Percentiles rank a stretch among this genome's conserved stretches.
Evolutionary conservation across 2,888 invertebrate genomes (phyloP).

Genomic region (Drosophila nr. medialis): DNA sequence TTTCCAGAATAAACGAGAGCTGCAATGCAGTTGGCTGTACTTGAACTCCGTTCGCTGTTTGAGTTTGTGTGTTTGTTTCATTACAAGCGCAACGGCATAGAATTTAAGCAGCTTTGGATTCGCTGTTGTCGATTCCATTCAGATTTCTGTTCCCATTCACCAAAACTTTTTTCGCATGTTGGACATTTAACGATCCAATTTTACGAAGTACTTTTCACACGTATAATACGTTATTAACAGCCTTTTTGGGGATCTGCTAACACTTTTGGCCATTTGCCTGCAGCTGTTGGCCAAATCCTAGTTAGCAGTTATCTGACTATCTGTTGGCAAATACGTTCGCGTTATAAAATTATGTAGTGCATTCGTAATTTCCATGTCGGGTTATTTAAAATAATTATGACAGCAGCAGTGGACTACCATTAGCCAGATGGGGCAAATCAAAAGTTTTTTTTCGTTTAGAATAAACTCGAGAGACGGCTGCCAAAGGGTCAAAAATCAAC

Average conservation of each 20-base stretch:
- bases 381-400: constrained; percentile 78
- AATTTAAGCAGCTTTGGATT: constrained; percentile 75
- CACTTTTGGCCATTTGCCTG: constrained; percentile 54
- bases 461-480: constrained; percentile 11
- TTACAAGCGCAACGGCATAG: constrained; percentile 74
- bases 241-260: constrained; percentile 31
- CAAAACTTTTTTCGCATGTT: constrained; percentile 13
- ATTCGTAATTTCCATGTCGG: constrained; percentile 71
- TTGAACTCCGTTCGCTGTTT: constrained; percentile 15
- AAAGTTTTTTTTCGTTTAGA: constrained; percentile 15
- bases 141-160: constrained; percentile 6
- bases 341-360: constrained; percentile 66
- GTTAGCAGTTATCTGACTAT: neutral
- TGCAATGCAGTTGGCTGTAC: neutral
- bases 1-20: constrained; percentile 10
- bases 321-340: constrained; percentile 59
- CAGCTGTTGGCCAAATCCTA: constrained; percentile 15
- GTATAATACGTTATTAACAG: constrained; percentile 34
- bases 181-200: constrained; percentile 15
- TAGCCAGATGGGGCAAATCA: neutral
- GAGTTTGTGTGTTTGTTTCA: constrained; percentile 52
- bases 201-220: constrained; percentile 34
- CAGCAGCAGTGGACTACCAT: constrained; percentile 16
- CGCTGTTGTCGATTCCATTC: constrained; percentile 28
- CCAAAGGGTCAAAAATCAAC: constrained; percentile 56